Conservation (phyloP, 1,140 invertebrate genomes). For the Drosophila asahinai region DNA sequence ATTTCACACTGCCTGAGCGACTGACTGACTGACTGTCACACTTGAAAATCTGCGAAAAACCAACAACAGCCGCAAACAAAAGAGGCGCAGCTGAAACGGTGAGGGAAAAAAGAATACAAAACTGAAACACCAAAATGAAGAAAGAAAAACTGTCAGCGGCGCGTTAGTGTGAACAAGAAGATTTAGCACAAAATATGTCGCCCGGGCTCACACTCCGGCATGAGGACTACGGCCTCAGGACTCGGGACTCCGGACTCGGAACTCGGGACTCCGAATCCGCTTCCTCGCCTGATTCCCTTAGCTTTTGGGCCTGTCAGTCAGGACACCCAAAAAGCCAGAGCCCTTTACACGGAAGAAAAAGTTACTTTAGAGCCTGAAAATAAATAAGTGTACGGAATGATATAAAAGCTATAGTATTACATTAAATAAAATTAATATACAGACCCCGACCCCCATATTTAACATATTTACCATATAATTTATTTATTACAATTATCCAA, state of each 20-base stretch:
- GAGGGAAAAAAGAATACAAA: slow-evolving; percentile 22
- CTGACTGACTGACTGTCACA: slow-evolving; percentile 56
- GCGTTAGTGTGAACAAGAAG: slow-evolving; percentile 81
- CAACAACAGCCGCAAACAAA: slow-evolving; percentile 59
- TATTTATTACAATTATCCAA: too few relatives aligned
- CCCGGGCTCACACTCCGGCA: slow-evolving; percentile 25
- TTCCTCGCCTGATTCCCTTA: slow-evolving; percentile 17
- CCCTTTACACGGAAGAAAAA: slow-evolving; percentile 7
- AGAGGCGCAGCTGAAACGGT: slow-evolving; percentile 29
- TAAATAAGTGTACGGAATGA: too few relatives aligned
- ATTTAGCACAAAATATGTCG: slow-evolving; percentile 80
- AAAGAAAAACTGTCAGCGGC: slow-evolving; percentile 74
- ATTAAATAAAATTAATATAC: too few relatives aligned
- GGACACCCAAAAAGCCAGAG: slow-evolving; percentile 20
- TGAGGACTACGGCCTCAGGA: slow-evolving; percentile 26
- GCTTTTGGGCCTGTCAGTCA: slow-evolving; percentile 48
- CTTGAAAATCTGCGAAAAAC: slow-evolving; percentile 65
- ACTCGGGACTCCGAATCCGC: slow-evolving; percentile 15
- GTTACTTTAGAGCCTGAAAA: accelerated
- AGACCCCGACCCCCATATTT: too few relatives aligned
- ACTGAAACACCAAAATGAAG: slow-evolving; percentile 57
- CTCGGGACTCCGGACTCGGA: slow-evolving; percentile 22
- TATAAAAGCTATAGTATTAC: too few relatives aligned
- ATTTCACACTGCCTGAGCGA: slow-evolving; percentile 65
- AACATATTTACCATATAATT: too few relatives aligned